Evolutionary conservation across 2,113 vertebrate genomes (phyloP).

Genomic region (Ancistrus triradiatus): DNA sequence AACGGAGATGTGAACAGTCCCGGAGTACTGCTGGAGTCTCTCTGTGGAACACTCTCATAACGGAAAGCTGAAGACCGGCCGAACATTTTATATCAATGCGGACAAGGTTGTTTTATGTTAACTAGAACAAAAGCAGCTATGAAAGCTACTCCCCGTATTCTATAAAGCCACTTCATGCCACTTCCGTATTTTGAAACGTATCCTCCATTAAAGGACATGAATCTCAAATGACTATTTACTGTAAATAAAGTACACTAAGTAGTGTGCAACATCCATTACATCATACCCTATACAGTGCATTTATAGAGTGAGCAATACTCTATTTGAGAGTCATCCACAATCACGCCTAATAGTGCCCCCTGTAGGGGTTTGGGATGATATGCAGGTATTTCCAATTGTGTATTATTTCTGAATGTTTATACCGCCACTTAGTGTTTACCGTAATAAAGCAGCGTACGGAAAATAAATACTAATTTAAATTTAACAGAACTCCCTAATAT

Average conservation of each 20-base stretch:
- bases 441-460: too few relatives aligned
- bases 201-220: too few relatives aligned
- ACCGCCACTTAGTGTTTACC: slow-evolving; percentile 12
- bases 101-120: too few relatives aligned
- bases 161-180: neutral
- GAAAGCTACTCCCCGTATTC: neutral
- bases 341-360: too few relatives aligned
- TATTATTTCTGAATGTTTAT: slow-evolving; percentile 5
- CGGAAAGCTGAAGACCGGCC: slow-evolving; percentile 53
- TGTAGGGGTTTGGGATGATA: neutral
- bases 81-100: slow-evolving; percentile 62
- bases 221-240: neutral
- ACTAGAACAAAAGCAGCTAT: neutral
- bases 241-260: neutral
- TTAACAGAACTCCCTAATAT: too few relatives aligned
- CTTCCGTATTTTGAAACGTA: slow-evolving; percentile 50
- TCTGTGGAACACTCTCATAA: slow-evolving; percentile 72
- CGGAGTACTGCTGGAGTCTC: slow-evolving; percentile 62
- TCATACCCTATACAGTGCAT: too few relatives aligned
- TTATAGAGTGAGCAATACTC: too few relatives aligned
- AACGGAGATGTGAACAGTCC: slow-evolving; percentile 65
- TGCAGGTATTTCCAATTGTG: too few relatives aligned
- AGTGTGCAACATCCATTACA: neutral
- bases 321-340: too few relatives aligned
- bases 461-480: too few relatives aligned